Evolutionary conservation across 2,113 vertebrate species (phyloP), one percentile per base, ranked within the genome.

Genomic region (Microtus richardsoni): DNA sequence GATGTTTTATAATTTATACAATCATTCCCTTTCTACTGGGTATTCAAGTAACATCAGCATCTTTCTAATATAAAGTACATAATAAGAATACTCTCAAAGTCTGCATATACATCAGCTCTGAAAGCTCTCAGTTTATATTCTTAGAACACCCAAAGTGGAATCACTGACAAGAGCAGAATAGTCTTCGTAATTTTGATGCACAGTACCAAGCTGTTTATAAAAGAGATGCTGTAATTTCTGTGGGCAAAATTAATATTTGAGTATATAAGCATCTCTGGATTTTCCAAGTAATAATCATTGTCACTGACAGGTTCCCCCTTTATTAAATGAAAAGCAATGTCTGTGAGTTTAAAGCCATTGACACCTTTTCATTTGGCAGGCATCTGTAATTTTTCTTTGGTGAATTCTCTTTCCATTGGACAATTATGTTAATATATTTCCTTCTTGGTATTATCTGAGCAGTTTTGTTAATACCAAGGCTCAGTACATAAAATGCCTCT

Each of bases 371-470:
- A 75, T 74, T 96, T 83, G 49, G 64, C 75, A 95, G 39, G 5
- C 16, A 85, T 30, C 10, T 64, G 0, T 87, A 73, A 89, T 94
- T 71, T 19, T 10, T 88, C 68, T 78, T 91, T 44, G 71, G 64
- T 93, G 87, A 88, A 78, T 75, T 84, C 78, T 93, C 33, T 93
- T 91, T 96, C 44, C 12, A 62, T 39, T 84, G 85, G 36, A 49
- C 24, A 90, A 19, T 78, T 83, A 64, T 58, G n/a, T 39, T 77
- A 28, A 60, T 79, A 47, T 58, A 22, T 54, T 88, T 86, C 86
- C 11, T 77, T 89, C n/a, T 93, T 92, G 22, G 33, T 70, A 19
- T 85, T 62, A 91, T 85, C 62, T 52, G 58, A 84, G 49, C 11
- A 49, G 22, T 54, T 77, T 10, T 64, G 54, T 70, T 94, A 94